phyloP scores from a whole-genome alignment of 1,140 invertebrate species.

The Proctacanthus coquilletti region DNA sequence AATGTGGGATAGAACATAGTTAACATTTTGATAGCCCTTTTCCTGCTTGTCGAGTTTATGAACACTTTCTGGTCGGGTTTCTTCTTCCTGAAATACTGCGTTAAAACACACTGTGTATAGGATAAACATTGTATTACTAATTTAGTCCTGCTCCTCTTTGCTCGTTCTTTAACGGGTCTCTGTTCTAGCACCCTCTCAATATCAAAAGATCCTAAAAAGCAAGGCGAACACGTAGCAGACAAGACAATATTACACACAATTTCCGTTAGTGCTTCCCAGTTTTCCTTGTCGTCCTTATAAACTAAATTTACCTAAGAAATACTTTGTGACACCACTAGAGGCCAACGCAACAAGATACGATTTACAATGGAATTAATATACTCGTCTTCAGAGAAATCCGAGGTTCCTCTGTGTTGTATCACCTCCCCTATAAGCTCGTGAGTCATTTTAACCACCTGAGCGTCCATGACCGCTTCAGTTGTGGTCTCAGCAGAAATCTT shows the following conservation, averaged over 20 bases:
- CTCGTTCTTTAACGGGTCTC: slow-evolving; percentile 4
- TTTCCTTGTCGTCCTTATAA: slow-evolving; percentile 3
- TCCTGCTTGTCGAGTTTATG: slow-evolving; percentile 8
- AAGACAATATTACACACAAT: slow-evolving; percentile 1
- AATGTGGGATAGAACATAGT: neutral
- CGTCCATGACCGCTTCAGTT: slow-evolving; percentile 10
- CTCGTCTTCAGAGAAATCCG: slow-evolving; percentile 8
- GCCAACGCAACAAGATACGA: too few species aligned
- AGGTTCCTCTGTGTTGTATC: slow-evolving; percentile 5
- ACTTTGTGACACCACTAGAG: too few species aligned
- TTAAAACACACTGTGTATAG: too few species aligned
- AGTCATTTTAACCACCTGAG: slow-evolving; percentile 9
- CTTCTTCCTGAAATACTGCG: slow-evolving; percentile 1
- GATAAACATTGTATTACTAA: slow-evolving; percentile 5
- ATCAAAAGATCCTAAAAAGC: slow-evolving; percentile 10
- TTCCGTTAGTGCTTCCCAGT: slow-evolving; percentile 6
- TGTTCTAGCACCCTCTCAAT: slow-evolving; percentile 2
- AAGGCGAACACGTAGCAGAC: slow-evolving; percentile 1
- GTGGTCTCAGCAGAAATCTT: slow-evolving; percentile 10
- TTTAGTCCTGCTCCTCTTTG: slow-evolving; percentile 2
- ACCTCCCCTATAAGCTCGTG: slow-evolving; percentile 10
- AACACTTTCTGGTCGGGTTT: slow-evolving; percentile 8
- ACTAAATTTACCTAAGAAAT: slow-evolving; percentile 8
- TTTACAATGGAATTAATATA: slow-evolving; percentile 9
- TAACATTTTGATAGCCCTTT: slow-evolving; percentile 9